Percentiles rank a stretch among this genome's conserved stretches.
phyloP scores from a whole-genome alignment of 1,140 invertebrate species.

The Drosophila rhopaloa region DNA sequence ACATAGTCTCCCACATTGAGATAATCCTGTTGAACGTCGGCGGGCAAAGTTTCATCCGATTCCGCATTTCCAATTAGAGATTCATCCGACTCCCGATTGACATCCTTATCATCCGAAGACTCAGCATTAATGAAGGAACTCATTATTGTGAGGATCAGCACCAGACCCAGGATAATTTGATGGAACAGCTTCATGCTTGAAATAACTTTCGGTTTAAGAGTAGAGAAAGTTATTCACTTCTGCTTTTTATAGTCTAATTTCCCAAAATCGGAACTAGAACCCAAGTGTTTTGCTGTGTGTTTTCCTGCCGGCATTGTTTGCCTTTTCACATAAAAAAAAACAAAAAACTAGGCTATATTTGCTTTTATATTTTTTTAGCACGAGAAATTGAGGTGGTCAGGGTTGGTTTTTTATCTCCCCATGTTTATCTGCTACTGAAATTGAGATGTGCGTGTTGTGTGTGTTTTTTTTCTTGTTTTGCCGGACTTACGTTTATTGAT shows the following conservation, averaged over 20 bases:
- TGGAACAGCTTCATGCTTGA: constrained; percentile 13
- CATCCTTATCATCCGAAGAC: not conserved
- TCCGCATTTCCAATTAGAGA: not conserved
- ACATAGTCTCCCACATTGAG: constrained; percentile 34
- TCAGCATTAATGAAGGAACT: not conserved
- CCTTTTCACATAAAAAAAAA: constrained; percentile 4
- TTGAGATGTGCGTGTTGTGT: constrained; percentile 3
- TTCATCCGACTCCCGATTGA: not conserved
- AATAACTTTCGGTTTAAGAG: not conserved
- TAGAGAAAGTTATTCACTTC: constrained; percentile 14
- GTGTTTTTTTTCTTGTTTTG: constrained; percentile 6
- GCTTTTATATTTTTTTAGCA: constrained; percentile 4
- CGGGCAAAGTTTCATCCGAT: not conserved
- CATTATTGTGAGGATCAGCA: constrained; percentile 9
- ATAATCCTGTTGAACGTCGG: constrained; percentile 20
- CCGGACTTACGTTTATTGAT: constrained; percentile 26
- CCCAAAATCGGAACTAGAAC: constrained; percentile 1
- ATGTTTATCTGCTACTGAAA: not conserved
- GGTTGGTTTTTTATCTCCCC: not conserved
- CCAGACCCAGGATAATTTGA: constrained; percentile 10
- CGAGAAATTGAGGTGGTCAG: constrained; percentile 19
- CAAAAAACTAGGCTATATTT: constrained; percentile 17
- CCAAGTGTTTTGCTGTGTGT: constrained; percentile 17
- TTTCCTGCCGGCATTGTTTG: constrained; percentile 7
- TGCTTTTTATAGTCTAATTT: constrained; percentile 7